Evolutionary conservation across 2,888 invertebrate genomes (phyloP).

Genomic region (Torymus auratus): DNA sequence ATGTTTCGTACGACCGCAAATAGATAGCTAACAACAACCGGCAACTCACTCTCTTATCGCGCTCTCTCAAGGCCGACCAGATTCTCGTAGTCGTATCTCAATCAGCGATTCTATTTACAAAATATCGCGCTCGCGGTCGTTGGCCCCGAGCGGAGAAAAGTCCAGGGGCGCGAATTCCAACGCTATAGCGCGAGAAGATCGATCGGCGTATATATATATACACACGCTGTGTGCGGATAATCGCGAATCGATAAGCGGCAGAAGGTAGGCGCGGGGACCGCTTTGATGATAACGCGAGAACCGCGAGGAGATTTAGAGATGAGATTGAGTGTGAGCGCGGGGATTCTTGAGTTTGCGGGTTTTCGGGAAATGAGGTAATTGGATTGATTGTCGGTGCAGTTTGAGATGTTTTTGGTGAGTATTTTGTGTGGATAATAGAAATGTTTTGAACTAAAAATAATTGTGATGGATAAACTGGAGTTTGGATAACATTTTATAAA

Average conservation of each 20-base stretch:
- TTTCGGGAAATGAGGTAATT: background rate
- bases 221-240: background rate
- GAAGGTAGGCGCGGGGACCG: background rate
- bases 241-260: constrained; percentile 37
- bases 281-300: background rate
- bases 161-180: constrained; percentile 26
- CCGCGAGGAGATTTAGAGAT: background rate
- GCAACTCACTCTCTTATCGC: too few relatives aligned
- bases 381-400: too few relatives aligned
- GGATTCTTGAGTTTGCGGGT: background rate
- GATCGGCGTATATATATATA: background rate
- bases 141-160: constrained; percentile 18
- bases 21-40: too few relatives aligned
- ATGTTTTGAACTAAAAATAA: too few relatives aligned
- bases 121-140: constrained; percentile 42
- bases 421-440: too few relatives aligned
- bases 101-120: constrained; percentile 40
- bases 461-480: too few relatives aligned
- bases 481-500: too few relatives aligned
- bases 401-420: too few relatives aligned
- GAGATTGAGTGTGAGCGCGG: background rate
- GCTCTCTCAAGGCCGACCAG: too few relatives aligned
- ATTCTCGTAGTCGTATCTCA: background rate
- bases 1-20: too few relatives aligned
- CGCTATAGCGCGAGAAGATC: background rate